Evolutionary conservation across 2,888 invertebrate genomes (phyloP), one percentile per base, ranked within the genome.

Genomic region (Luperina nickerlii): DNA sequence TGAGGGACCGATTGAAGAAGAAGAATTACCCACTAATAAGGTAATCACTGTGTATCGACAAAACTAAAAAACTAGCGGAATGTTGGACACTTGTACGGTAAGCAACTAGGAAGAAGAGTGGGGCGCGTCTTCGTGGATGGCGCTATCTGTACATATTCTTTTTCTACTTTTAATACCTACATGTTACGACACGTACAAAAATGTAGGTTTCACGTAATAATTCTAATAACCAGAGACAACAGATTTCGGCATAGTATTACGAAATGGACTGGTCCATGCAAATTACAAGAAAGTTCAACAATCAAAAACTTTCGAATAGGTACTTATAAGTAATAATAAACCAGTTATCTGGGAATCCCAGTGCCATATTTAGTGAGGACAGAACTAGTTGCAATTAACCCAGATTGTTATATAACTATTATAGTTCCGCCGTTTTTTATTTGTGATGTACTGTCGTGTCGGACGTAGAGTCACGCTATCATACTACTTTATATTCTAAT

Each of bases 251-350:
- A 18, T 5, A 20, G 8, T 42, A 6, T 76, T 76, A 62, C 48
- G 48, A 38, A 76, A 76, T 76, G 7, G 62, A 15, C n/a, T n/a
- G 20, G 48, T 20, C 38, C 32, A 76, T 48, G 62, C 48, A 38
- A 76, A 76, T 62, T 9, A 38, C 62, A 76, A 76, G 76, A 76
- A 76, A 76, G 62, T 76, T 15, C 48, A 76, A 38, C 48, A 62
- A 45, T 75, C 13, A 74, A 6, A 51, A 48, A 73, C 73, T 81
- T 57, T 68, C 60, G 65, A 60, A 42, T 18, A 54, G 38, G 38
- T 76, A 60, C n/a, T n/a, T 54, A 76, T 60, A 38, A 6, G 6
- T 38, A 32, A 18, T 18, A 75, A 60, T 20, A 76, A 76, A 38
- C 60, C n/a, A 48, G 76, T 76, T 76, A n/a, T n/a, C 32, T 76